Percentiles rank a stretch among this genome's conserved stretches.
Conservation (phyloP, 2,888 invertebrate genomes). For the Lithophane ornitopus region DNA sequence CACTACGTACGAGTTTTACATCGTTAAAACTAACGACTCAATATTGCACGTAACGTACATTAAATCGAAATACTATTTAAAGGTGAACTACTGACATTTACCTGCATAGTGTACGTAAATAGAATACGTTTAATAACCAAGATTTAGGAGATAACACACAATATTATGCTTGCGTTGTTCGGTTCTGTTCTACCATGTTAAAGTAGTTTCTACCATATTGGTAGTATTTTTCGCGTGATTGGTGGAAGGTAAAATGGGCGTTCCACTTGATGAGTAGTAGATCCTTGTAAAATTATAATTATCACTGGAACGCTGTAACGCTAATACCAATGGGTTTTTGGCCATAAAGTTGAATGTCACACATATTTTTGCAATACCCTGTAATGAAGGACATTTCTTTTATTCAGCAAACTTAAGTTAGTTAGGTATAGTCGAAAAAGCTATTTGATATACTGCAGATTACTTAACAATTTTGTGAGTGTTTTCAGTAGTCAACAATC, state of each 20-base stretch:
- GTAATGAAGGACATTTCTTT: not conserved
- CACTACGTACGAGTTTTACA: not conserved
- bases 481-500: too few relatives aligned
- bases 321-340: too few relatives aligned
- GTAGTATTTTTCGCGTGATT: constrained; percentile 18
- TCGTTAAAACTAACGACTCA: constrained; percentile 22
- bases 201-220: constrained; percentile 40
- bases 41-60: not conserved
- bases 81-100: constrained; percentile 59
- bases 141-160: constrained; percentile 21
- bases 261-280: not conserved
- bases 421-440: too few relatives aligned
- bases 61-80: constrained; percentile 21
- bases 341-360: too few relatives aligned
- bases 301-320: too few relatives aligned
- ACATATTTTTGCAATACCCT: too few relatives aligned
- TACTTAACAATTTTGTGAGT: too few relatives aligned
- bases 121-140: constrained; percentile 22
- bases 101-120: constrained; percentile 26
- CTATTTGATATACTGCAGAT: too few relatives aligned
- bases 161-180: not conserved
- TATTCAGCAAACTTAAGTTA: not conserved
- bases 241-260: not conserved
- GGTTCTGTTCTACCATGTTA: constrained; percentile 3
- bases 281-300: too few relatives aligned